A percentile compares a stretch with the other conserved stretches of the same genome.
These are phyloP conservation scores for Amblyteles armatorius DNA, from an alignment of 2,888 invertebrate species.

Conservation along the genomic window DNA sequence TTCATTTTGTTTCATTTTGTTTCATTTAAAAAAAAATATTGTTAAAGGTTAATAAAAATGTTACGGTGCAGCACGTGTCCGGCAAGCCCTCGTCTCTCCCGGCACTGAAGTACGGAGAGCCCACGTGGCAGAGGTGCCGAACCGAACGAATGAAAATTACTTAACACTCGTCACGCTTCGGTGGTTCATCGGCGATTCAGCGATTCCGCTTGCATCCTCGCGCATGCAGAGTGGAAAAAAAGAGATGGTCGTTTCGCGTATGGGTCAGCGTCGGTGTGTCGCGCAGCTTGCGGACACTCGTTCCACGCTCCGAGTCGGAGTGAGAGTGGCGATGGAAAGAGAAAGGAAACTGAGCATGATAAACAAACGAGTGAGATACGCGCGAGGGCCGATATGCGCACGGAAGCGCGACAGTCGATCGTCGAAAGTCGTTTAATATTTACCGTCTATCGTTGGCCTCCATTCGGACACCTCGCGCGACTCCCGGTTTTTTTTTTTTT, in stretches of 20 bases:
- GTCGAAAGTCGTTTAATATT: conserved; percentile 83
- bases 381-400: too few relatives aligned
- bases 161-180: conserved; percentile 81
- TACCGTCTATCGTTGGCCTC: conserved; percentile 78
- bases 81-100: neutral
- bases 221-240: conserved; percentile 13
- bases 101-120: too few relatives aligned
- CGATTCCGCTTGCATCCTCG: conserved; percentile 73
- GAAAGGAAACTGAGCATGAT: conserved; percentile 31
- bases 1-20: too few relatives aligned
- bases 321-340: conserved; percentile 13
- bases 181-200: conserved; percentile 81
- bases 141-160: conserved; percentile 68
- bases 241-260: neutral
- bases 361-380: conserved; percentile 25
- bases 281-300: neutral
- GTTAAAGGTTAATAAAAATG: neutral
- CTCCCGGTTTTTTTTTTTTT: conserved; percentile 42
- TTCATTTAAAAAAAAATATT: too few relatives aligned
- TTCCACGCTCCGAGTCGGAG: neutral
- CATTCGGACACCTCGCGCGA: conserved; percentile 70
- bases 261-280: neutral
- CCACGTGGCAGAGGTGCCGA: conserved; percentile 9
- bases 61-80: neutral
- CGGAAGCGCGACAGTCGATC: conserved; percentile 54